Base-by-base conservation (phyloP, 2,888 invertebrate species). In the Himalopsyche kuldschensis region DNA sequence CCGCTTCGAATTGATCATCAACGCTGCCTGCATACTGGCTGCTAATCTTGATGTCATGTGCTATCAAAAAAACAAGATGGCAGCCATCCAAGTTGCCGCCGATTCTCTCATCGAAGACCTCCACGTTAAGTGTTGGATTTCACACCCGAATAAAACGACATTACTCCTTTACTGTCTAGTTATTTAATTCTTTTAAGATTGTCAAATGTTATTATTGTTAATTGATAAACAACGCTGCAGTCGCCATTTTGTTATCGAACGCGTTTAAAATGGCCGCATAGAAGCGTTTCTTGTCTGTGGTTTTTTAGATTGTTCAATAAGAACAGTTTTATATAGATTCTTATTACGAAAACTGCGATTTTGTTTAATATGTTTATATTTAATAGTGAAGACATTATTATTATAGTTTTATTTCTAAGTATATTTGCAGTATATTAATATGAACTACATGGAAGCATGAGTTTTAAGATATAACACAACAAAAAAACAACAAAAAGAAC, bases 1-100 rank as follows among this genome's bases (percentile, higher is more conserved):
- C 93, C 96, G 96, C 93, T 96, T 96, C 92, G 96, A 94, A 93
- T 96, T 95, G 93, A 97, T 94, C 94, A 96, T 96, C 93, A 97
- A 94, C 93, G 97, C 97, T 93, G 97, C 97, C 94, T 97, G 97
- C 96, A 97, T 97, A 90, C 95, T 94, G 93, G 94, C 94, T 92
- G 89, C 89, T 83, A 89, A 55, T 90, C 63, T 75, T 24, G 80
- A 63, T 27, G 69, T 75, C 80, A 80, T 31, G 75, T 17, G 75
- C 30, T 41, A 88, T 86, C 87, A 84, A 55, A n/a, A 20, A 55
- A 55, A 55, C 55, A 55, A 55, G 55, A 55, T 24, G 55, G 55
- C 55, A 55, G 55, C 55, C 55, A 55, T 24, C 55, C n/a, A 55
- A 55, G 55, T 20, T 55, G 55, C 55, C 20, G 48, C 48, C 48